phyloP scores from a whole-genome alignment of 92 coral and sea anemone species.

The Paramuricea clavata region DNA sequence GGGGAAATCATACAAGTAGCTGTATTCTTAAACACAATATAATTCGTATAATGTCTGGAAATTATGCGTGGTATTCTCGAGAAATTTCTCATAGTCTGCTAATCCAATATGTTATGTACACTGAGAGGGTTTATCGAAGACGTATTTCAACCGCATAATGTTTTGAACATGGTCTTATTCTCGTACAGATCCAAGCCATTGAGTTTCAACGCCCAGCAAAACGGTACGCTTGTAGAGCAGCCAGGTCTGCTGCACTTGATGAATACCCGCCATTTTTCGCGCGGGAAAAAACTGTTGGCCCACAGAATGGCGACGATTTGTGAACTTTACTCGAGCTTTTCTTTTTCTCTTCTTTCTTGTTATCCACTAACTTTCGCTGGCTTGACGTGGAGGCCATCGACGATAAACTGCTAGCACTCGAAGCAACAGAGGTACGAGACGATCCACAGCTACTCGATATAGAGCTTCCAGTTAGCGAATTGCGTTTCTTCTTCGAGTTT shows the following conservation, averaged over 20 bases:
- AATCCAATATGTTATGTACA: not conserved
- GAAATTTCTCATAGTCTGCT: not conserved
- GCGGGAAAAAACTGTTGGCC: slow-evolving; percentile 19
- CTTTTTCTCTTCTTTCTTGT: not conserved
- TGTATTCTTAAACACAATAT: not conserved
- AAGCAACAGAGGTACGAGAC: slow-evolving; percentile 1
- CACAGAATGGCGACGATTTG: slow-evolving; percentile 39
- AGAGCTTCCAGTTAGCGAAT: not conserved
- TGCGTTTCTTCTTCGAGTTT: not conserved
- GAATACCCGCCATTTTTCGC: slow-evolving; percentile 36
- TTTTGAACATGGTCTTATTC: not conserved
- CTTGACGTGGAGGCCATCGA: not conserved
- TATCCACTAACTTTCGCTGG: not conserved
- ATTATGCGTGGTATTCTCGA: not conserved
- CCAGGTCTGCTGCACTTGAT: slow-evolving; percentile 1
- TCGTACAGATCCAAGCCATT: not conserved
- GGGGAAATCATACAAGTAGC: not conserved
- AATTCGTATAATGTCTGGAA: not conserved
- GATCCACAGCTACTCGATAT: not conserved
- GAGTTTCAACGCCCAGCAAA: slow-evolving; percentile 36
- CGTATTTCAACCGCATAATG: not conserved
- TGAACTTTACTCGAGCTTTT: slow-evolving; percentile 4
- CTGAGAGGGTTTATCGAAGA: not conserved
- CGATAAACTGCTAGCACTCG: not conserved
- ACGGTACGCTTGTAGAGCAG: slow-evolving; percentile 39